A percentile compares a stretch with the other conserved stretches of the same genome.
phyloP scores from a whole-genome alignment of 2,113 vertebrate genomes.

The Beaufortia kweichowensis region DNA sequence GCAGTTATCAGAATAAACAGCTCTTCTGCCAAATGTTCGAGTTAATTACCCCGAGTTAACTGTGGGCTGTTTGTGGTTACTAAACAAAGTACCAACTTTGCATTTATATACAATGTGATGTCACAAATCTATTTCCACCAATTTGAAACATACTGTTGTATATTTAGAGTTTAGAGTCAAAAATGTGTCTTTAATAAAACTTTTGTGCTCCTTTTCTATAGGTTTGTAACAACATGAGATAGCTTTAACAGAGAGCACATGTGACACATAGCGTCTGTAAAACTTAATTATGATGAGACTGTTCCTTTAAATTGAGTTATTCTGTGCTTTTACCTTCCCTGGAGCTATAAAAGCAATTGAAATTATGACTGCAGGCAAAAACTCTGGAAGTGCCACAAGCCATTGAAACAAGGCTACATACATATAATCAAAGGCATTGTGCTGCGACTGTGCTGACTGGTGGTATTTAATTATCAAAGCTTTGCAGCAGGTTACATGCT shows the following conservation, averaged over 20 bases:
- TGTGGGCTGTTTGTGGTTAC: too few relatives aligned
- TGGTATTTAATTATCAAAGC: constrained; percentile 60
- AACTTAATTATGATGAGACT: constrained; percentile 6
- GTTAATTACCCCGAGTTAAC: too few relatives aligned
- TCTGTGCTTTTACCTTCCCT: constrained; percentile 20
- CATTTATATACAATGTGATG: too few relatives aligned
- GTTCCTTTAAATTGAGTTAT: constrained; percentile 20
- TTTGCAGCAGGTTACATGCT: constrained; percentile 6
- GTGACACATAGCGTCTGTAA: not conserved
- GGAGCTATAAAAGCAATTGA: constrained; percentile 56
- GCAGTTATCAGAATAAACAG: too few relatives aligned
- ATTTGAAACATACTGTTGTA: too few relatives aligned
- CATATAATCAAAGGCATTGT: constrained; percentile 69
- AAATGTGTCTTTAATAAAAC: too few relatives aligned
- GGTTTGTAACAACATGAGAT: not conserved
- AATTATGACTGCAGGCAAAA: constrained; percentile 65
- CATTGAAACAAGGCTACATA: constrained; percentile 65
- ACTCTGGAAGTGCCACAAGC: constrained; percentile 66
- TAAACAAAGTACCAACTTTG: too few relatives aligned
- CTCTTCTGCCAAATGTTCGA: too few relatives aligned
- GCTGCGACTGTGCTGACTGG: constrained; percentile 71
- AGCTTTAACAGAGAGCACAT: not conserved
- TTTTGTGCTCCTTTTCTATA: too few relatives aligned
- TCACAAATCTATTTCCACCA: too few relatives aligned
- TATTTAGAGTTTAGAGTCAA: too few relatives aligned